phyloP scores from a whole-genome alignment of 2,113 vertebrate genomes.

The Anhinga rufa region DNA sequence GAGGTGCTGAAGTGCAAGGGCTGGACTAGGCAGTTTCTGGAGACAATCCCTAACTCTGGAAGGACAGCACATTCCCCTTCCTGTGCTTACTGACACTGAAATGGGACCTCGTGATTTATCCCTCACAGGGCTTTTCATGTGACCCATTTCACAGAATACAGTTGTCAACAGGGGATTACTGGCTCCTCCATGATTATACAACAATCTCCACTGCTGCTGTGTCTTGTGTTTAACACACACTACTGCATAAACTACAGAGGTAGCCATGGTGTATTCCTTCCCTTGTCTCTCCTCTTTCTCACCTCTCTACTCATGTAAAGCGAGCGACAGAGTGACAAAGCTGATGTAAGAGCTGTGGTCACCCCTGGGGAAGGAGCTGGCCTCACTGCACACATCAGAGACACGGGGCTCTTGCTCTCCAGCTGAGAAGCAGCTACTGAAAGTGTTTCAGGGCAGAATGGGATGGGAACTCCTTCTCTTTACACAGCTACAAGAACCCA shows the following conservation, averaged over 20 bases:
- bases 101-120: not conserved
- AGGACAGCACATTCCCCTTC: not conserved
- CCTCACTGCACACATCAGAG: not conserved
- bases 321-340: not conserved
- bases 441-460: not conserved
- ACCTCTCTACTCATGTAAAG: not conserved
- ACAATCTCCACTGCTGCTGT: not conserved
- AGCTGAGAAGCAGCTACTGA: not conserved
- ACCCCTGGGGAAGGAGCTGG: not conserved
- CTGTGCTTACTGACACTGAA: not conserved
- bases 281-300: not conserved
- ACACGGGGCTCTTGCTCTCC: not conserved
- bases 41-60: not conserved
- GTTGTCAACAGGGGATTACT: not conserved
- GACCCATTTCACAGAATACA: not conserved
- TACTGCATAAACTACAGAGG: not conserved
- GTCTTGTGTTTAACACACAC: not conserved
- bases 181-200: not conserved
- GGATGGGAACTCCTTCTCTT: not conserved
- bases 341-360: not conserved
- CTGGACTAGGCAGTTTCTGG: not conserved
- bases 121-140: not conserved
- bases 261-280: not conserved
- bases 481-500: not conserved
- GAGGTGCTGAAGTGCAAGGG: not conserved